A percentile compares a stretch with the other conserved stretches of the same genome.
These are phyloP conservation scores for Elaphurus davidianus DNA, from an alignment of 2,113 vertebrate species.

Conservation along the genomic window DNA sequence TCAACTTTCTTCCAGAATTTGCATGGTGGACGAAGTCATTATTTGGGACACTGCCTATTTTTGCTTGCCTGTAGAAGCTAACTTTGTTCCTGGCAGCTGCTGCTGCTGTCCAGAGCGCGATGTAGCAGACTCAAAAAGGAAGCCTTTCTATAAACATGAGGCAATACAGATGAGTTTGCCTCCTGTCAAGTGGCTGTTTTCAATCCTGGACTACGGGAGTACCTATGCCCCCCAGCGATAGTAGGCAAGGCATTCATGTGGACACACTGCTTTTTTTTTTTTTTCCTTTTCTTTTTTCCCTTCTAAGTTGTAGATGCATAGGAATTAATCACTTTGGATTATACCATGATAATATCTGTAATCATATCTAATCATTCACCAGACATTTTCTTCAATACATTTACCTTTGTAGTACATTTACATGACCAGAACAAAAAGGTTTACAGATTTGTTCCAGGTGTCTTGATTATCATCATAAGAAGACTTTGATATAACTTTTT, in stretches of 20 bases:
- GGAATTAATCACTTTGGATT: not conserved
- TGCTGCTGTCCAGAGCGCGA: not conserved
- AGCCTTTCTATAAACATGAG: slow-evolving; percentile 61
- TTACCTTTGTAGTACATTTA: slow-evolving; percentile 19
- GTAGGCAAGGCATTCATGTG: not conserved
- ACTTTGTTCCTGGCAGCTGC: slow-evolving; percentile 68
- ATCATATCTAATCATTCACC: not conserved
- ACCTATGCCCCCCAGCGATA: slow-evolving; percentile 23
- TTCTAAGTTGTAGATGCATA: not conserved
- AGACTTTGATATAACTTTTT: not conserved
- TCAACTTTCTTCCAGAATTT: slow-evolving; percentile 29
- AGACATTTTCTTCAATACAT: not conserved
- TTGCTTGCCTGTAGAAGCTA: slow-evolving; percentile 45
- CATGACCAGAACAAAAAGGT: not conserved
- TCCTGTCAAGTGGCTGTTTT: slow-evolving; percentile 73
- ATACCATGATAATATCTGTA: not conserved
- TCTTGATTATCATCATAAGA: not conserved
- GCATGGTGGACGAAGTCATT: not conserved
- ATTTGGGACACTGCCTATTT: slow-evolving; percentile 25
- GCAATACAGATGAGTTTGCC: slow-evolving; percentile 52
- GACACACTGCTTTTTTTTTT: not conserved
- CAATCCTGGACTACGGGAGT: slow-evolving; percentile 48
- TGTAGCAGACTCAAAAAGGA: slow-evolving; percentile 1
- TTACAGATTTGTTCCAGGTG: not conserved
- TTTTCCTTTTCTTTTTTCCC: not conserved